Conservation (phyloP, 2,797 vertebrate genomes). For the Lacerta viridis region DNA sequence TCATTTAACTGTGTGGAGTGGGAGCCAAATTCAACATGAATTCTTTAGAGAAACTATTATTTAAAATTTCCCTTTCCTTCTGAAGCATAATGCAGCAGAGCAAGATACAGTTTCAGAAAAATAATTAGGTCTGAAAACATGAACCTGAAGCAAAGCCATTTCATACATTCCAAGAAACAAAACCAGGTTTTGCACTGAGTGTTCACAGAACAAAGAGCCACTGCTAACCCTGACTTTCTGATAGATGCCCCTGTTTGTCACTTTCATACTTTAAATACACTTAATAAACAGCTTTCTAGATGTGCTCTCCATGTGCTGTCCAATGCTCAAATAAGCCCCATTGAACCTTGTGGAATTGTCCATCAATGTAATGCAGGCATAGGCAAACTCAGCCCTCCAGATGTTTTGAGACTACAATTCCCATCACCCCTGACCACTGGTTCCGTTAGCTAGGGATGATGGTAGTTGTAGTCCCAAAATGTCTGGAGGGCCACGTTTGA, state of each 20-base stretch:
- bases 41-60: not conserved
- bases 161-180: not conserved
- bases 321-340: no score
- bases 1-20: not conserved
- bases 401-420: no score
- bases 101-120: not conserved
- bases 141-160: not conserved
- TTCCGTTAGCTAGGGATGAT: no score
- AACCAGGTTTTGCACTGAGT: not conserved
- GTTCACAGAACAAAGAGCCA: not conserved
- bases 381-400: no score
- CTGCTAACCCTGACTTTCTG: not conserved
- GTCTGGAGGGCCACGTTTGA: no score
- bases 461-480: no score
- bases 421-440: no score
- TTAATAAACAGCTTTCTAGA: not conserved
- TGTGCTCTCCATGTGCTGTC: not conserved
- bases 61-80: not conserved
- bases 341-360: not conserved
- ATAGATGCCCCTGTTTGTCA: not conserved
- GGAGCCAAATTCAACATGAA: not conserved
- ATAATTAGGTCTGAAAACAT: not conserved
- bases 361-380: no score
- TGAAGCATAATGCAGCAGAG: not conserved
- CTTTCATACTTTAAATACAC: no score